phyloP scores from a whole-genome alignment of 2,113 vertebrate genomes.

The Antigone vipio region DNA sequence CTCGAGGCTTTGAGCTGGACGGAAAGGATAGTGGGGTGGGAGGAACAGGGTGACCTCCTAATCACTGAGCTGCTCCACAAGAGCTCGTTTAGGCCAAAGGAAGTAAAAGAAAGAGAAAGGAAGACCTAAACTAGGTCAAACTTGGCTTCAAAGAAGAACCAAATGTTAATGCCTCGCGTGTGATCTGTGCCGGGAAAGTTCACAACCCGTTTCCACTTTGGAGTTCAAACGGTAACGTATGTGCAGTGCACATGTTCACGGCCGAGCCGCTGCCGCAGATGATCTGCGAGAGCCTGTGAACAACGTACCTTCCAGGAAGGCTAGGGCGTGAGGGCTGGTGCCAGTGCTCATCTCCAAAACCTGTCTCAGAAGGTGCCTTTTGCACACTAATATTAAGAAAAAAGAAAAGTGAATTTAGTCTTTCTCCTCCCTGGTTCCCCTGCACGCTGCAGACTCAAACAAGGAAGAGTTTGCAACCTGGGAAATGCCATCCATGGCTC shows the following conservation, averaged over 20 bases:
- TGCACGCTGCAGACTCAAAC: background rate
- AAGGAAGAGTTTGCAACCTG: background rate
- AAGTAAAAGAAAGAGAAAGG: background rate
- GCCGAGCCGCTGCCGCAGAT: background rate
- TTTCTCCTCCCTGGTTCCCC: background rate
- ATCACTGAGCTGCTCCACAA: background rate
- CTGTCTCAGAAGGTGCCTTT: background rate
- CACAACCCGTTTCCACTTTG: background rate
- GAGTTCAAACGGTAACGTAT: background rate
- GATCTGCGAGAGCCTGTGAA: background rate
- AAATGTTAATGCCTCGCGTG: background rate
- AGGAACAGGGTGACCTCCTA: background rate
- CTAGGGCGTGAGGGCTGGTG: background rate
- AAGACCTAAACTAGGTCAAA: background rate
- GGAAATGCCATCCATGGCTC: background rate
- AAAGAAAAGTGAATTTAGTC: background rate
- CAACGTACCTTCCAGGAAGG: background rate
- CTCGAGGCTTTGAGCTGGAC: background rate
- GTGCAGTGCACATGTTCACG: rapidly evolving
- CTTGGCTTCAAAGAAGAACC: background rate
- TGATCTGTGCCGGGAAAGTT: background rate
- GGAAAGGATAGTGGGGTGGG: background rate
- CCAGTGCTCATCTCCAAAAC: background rate
- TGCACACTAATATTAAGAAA: background rate
- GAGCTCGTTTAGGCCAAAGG: background rate